Evolutionary conservation across 2,113 vertebrate species (phyloP), one percentile per base, ranked within the genome.

Genomic region (Channa maculata): DNA sequence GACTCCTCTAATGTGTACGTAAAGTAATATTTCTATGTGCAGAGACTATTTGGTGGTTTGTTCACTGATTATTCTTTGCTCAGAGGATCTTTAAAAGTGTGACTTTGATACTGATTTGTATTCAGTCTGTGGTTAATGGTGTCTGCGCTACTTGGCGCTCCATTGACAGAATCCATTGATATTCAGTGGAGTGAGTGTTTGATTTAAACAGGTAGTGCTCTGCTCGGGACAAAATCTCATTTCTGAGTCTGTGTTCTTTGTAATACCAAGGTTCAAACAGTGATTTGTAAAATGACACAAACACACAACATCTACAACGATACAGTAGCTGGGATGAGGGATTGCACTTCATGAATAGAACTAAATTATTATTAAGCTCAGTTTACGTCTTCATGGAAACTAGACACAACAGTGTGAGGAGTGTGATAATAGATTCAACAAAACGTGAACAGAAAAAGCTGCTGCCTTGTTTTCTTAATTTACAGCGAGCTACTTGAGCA

Each of bases 131-230:
- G 15, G 48, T 53, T 46, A 14, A 43, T 3, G 8, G 59, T 36
- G 67, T 76, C 76, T 55, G 75, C 46, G 62, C 61, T 45, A 70
- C 58, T 75, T 50, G 65, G 58, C 44, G 45, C 51, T 53, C 44
- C 13, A 15, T 43, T 50, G 54, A 71, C 38, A 45, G 46, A 48
- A 33, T 69, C 15, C 59, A 90, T 82, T 90, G 65, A 67, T 78
- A 87, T 90, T 87, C 75, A 84, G 6, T 59, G 50, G 33, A 38
- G 76, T 3, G 77, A 71, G 49, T 10, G 44, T 75, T 67, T 80
- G 73, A 83, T 84, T 83, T 75, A 79, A 84, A 72, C 69, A 76
- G 66, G 80, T 71, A 10, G 63, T 51, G 54, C 65, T 73, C 58
- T 58, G 15, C 65, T 72, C 65, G 65, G 59, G 51, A 53, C 62